phyloP scores from a whole-genome alignment of 2,888 invertebrate genomes.

The Malthinus seriepunctatus region DNA sequence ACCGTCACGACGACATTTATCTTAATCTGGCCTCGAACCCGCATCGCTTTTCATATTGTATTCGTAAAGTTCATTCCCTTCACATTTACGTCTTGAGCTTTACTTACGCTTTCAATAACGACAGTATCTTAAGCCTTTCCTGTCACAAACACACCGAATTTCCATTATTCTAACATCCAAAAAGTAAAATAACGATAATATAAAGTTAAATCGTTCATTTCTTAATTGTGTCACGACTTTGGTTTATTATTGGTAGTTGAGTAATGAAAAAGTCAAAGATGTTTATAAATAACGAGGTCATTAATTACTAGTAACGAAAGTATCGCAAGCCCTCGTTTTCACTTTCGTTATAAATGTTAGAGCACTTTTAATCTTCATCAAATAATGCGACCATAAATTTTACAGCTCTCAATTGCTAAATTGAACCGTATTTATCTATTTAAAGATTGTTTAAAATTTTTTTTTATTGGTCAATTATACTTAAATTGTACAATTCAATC shows the following conservation, averaged over 20 bases:
- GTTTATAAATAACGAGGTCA: slow-evolving; percentile 25
- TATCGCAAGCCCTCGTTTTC: slow-evolving; percentile 17
- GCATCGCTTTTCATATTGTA: slow-evolving; percentile 22
- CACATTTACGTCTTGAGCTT: slow-evolving; percentile 15
- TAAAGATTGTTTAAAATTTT: too few species aligned
- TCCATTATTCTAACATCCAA: too few species aligned
- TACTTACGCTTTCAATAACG: slow-evolving; percentile 4
- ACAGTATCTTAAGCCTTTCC: not conserved
- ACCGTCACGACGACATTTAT: slow-evolving; percentile 27
- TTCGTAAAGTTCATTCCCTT: slow-evolving; percentile 25
- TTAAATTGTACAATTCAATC: too few species aligned
- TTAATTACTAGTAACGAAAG: slow-evolving; percentile 20
- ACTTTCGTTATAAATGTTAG: slow-evolving; percentile 6
- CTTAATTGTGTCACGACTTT: slow-evolving; percentile 3
- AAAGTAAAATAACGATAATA: too few species aligned
- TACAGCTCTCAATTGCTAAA: slow-evolving; percentile 6
- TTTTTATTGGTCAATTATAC: too few species aligned
- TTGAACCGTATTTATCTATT: not conserved
- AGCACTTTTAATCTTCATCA: not conserved
- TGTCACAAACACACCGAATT: too few species aligned
- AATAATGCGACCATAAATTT: not conserved
- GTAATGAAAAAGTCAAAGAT: slow-evolving; percentile 17
- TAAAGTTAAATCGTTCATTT: not conserved
- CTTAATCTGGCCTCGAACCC: slow-evolving; percentile 28
- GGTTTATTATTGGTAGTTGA: not conserved